These are phyloP conservation scores for Micrasema longulum DNA, from an alignment of 1,140 invertebrate species.

Conservation along the genomic window DNA sequence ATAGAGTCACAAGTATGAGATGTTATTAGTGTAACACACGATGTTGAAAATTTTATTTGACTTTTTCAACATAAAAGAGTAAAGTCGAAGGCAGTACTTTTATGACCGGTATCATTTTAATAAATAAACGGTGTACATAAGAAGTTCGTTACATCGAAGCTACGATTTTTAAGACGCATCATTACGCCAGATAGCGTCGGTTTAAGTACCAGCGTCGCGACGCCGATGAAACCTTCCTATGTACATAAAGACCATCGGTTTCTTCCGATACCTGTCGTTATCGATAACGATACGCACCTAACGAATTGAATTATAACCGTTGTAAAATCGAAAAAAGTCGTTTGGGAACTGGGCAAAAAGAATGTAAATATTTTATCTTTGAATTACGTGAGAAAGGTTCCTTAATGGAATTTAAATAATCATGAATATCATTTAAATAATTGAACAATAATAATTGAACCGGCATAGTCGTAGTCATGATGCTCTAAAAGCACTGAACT, in stretches of 20 bases:
- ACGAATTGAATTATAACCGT: slow-evolving; percentile 39
- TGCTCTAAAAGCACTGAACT: too few species aligned
- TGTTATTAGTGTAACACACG: too few species aligned
- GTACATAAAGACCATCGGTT: slow-evolving; percentile 13
- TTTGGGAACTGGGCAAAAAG: too few species aligned
- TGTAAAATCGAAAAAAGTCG: slow-evolving; percentile 31
- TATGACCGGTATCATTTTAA: slow-evolving; percentile 18
- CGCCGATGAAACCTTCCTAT: neutral
- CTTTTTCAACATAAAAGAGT: too few species aligned
- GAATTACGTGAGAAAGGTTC: too few species aligned
- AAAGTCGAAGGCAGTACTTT: neutral
- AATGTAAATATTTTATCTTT: too few species aligned
- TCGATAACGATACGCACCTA: slow-evolving; percentile 37
- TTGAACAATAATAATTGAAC: too few species aligned
- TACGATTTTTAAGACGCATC: slow-evolving; percentile 36
- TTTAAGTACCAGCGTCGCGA: slow-evolving; percentile 33
- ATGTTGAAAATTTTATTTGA: too few species aligned
- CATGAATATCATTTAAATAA: too few species aligned
- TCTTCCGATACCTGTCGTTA: slow-evolving; percentile 32
- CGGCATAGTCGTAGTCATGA: too few species aligned
- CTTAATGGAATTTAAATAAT: too few species aligned
- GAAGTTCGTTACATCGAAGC: neutral
- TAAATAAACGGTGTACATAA: slow-evolving; percentile 20
- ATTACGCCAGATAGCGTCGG: slow-evolving; percentile 33
- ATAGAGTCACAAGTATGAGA: too few species aligned